Percentiles rank a stretch among this genome's conserved stretches.
phyloP scores from a whole-genome alignment of 2,113 vertebrate species.

The Albula glossodonta region DNA sequence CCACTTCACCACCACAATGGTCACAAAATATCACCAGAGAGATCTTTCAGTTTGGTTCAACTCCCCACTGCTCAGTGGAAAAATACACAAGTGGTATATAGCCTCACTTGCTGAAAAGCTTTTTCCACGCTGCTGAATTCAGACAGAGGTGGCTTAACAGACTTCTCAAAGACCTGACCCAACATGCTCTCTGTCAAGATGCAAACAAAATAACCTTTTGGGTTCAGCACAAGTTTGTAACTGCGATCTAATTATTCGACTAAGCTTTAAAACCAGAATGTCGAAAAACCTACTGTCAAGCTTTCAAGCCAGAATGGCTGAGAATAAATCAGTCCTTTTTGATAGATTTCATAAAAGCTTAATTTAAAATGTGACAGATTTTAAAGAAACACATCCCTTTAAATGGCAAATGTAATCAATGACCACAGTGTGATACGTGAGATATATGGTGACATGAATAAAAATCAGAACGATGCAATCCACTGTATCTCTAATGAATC shows the following conservation, averaged over 20 bases:
- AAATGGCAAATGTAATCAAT: too few relatives aligned
- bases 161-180: constrained; percentile 5
- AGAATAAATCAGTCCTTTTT: background rate
- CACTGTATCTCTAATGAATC: too few relatives aligned
- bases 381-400: too few relatives aligned
- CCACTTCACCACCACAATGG: constrained; percentile 22
- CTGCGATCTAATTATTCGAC: background rate
- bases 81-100: constrained; percentile 5
- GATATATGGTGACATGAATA: too few relatives aligned
- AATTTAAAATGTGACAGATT: background rate
- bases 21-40: constrained; percentile 21
- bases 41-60: background rate
- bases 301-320: background rate
- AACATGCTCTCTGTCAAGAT: background rate
- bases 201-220: background rate
- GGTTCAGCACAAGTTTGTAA: background rate
- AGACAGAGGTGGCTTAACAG: background rate
- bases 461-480: too few relatives aligned
- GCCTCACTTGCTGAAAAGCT: background rate
- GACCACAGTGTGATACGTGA: too few relatives aligned
- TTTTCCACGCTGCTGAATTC: constrained; percentile 6
- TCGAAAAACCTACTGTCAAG: background rate
- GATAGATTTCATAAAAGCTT: background rate
- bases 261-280: background rate
- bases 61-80: constrained; percentile 14